A percentile compares a stretch with the other conserved stretches of the same genome.
phyloP scores from a whole-genome alignment of 2,113 vertebrate genomes.

The Puntigrus tetrazona region DNA sequence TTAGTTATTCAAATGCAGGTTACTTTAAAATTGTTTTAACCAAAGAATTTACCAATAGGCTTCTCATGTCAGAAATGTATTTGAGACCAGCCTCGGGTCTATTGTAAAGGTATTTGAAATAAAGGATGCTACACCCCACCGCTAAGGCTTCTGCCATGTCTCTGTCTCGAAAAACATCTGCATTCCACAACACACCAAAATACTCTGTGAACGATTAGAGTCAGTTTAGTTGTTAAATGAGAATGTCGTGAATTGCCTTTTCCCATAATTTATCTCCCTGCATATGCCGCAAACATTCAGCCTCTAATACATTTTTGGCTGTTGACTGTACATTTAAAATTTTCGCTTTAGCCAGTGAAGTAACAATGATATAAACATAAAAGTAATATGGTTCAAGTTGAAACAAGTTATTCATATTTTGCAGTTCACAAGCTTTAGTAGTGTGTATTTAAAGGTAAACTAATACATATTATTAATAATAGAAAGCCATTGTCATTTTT shows the following conservation, averaged over 20 bases:
- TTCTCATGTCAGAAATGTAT: conserved; percentile 41
- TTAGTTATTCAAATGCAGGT: conserved; percentile 33
- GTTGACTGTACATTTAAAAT: background rate
- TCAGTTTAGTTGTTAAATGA: background rate
- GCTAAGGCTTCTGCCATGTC: conserved; percentile 46
- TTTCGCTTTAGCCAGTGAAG: background rate
- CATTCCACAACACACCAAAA: background rate
- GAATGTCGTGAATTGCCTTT: background rate
- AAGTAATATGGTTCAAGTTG: background rate
- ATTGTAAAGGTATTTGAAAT: conserved; percentile 72
- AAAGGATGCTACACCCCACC: conserved; percentile 73
- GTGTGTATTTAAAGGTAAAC: too few species aligned
- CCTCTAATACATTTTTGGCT: background rate
- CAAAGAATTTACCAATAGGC: conserved; percentile 47
- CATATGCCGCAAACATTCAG: background rate
- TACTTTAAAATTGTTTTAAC: conserved; percentile 20
- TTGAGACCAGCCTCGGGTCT: conserved; percentile 48
- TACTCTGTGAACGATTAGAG: background rate
- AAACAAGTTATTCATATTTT: too few species aligned
- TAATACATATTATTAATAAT: too few species aligned
- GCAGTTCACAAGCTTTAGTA: too few species aligned
- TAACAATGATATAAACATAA: background rate
- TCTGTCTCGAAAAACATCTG: background rate
- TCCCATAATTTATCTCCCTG: background rate
- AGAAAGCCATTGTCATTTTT: background rate